Conservation (phyloP, 2,888 invertebrate species). For the Cephus pygmeus region DNA sequence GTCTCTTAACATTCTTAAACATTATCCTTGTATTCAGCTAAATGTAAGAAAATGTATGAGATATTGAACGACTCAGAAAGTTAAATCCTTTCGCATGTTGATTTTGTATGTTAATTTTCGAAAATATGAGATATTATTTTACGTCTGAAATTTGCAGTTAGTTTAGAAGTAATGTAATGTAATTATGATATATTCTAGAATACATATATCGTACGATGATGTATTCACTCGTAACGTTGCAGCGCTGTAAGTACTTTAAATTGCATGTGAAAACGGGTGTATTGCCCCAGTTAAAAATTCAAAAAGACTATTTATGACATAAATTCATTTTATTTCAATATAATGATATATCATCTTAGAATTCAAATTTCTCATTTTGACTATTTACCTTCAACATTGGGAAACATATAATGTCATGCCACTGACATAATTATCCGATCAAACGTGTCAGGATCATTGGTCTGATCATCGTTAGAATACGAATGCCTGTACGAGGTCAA, state of each 20-base stretch:
- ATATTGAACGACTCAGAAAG: background rate
- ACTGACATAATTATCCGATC: background rate
- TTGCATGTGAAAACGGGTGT: too few relatives aligned
- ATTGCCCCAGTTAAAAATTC: background rate
- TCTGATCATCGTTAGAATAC: background rate
- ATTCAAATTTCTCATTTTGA: background rate
- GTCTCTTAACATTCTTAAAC: background rate
- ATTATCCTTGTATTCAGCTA: background rate
- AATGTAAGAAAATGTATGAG: background rate
- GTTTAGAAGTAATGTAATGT: too few relatives aligned
- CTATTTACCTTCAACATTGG: background rate
- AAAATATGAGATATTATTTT: too few relatives aligned
- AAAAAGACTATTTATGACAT: background rate
- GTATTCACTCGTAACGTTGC: too few relatives aligned
- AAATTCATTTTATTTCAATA: background rate
- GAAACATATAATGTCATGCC: background rate
- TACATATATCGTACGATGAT: too few relatives aligned
- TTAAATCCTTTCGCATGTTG: background rate
- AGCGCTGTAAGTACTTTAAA: too few relatives aligned
- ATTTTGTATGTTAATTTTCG: too few relatives aligned
- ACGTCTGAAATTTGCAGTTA: too few relatives aligned
- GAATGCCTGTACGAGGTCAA: background rate
- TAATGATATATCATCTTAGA: background rate
- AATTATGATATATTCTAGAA: too few relatives aligned
- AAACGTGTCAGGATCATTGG: background rate